Evolutionary conservation across 2,888 invertebrate genomes (phyloP), one percentile per base, ranked within the genome.

Genomic region (Mesoligia furuncula): DNA sequence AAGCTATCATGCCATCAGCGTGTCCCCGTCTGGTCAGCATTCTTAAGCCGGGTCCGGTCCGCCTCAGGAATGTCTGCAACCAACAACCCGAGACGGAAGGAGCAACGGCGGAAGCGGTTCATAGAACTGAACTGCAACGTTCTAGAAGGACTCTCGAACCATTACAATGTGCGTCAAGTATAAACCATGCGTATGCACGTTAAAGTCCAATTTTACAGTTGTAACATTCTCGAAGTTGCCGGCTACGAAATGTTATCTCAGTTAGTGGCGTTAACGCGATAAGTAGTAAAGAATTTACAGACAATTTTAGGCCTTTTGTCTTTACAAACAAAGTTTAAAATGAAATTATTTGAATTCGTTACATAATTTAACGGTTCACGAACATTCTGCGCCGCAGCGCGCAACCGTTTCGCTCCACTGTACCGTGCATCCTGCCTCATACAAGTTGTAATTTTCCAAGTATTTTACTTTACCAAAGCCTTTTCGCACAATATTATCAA

Each of bases 31-130:
- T 94, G 93, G 93, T 91, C 95, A 90, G 93, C 96, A 96, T 96
- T 96, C 96, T 93, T 94, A 84, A 90, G 90, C 92, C 90, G 93
- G 93, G 91, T 92, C 94, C 93, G 93, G 93, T 94, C 94, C 93
- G 93, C 93, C 94, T 92, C 90, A 93, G 94, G 95, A 96, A 96
- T 96, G 94, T 93, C 92, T 92, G 91, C 93, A 94, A 92, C 93
- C 92, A 95, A 95, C 95, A 96, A 96, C 95, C 94, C 96, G 96
- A 96, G 95, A 96, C 96, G 96, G 96, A 96, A 96, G 95, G 94
- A 95, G 94, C 93, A 90, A 90, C 95, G 94, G 94, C 96, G 96
- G 96, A 96, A 96, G 96, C 96, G 95, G 96, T 96, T 95, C 96
- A 95, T 95, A 93, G 93, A 95, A 95, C 92, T 90, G 87, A 88